phyloP scores from a whole-genome alignment of 2,888 invertebrate genomes.

The Anarsia innoxiella region DNA sequence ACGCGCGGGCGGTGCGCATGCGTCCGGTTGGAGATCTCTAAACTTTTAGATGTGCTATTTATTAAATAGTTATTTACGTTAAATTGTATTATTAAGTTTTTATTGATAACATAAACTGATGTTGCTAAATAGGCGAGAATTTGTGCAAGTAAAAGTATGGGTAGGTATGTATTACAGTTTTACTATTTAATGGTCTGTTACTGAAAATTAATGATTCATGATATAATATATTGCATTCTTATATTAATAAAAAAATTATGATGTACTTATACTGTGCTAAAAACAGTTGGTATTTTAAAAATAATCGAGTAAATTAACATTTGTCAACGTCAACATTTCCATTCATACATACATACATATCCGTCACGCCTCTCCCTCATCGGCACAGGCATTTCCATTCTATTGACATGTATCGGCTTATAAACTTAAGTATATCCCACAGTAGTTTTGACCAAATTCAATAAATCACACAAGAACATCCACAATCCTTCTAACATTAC shows the following conservation, averaged over 20 bases:
- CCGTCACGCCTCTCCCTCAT: no score
- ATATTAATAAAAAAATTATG: no score
- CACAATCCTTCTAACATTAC: background rate
- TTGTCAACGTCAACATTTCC: background rate
- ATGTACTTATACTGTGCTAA: no score
- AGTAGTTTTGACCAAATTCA: background rate
- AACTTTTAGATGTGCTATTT: background rate
- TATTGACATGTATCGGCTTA: background rate
- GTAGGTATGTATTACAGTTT: background rate
- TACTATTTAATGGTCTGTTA: background rate
- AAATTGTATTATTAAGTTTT: no score
- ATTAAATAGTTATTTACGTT: background rate
- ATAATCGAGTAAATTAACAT: background rate
- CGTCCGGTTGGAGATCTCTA: background rate
- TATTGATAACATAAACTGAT: background rate
- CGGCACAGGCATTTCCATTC: background rate
- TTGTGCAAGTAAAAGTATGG: background rate
- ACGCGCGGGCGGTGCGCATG: slow-evolving; percentile 6
- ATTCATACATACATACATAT: background rate
- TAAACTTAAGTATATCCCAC: background rate
- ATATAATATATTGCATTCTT: no score
- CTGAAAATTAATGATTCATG: no score
- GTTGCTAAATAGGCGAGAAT: background rate
- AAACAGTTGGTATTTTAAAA: no score
- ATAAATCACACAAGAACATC: slow-evolving; percentile 1